Evolutionary conservation across 2,113 vertebrate species (phyloP).

Genomic region (Campylorhamphus procurvoides): DNA sequence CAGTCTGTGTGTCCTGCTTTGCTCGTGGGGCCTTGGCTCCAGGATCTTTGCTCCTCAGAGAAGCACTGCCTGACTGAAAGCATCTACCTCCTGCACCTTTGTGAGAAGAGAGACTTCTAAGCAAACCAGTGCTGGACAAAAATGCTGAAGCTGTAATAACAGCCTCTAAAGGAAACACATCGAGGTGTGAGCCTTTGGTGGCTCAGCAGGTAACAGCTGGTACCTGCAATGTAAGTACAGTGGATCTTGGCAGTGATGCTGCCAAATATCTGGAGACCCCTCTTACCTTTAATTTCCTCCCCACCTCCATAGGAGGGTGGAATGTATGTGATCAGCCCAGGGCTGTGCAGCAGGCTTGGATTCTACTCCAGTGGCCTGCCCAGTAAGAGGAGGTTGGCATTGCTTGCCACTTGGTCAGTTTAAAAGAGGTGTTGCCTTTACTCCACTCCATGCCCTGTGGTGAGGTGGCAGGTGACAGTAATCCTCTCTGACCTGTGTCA

Average conservation of each 20-base stretch:
- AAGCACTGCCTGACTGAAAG: neutral
- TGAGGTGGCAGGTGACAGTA: neutral
- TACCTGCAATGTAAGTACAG: fast-evolving
- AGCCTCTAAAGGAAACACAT: neutral
- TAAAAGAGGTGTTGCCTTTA: neutral
- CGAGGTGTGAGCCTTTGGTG: neutral
- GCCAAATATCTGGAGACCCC: fast-evolving
- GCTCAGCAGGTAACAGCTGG: neutral
- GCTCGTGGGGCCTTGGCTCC: fast-evolving
- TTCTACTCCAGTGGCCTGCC: fast-evolving
- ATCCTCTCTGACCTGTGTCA: neutral
- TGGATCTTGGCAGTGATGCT: neutral
- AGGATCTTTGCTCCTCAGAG: neutral
- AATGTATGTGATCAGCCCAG: neutral
- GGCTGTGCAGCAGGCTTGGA: neutral
- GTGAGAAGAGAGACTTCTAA: neutral
- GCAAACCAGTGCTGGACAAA: neutral
- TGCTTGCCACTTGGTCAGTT: neutral
- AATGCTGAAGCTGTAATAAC: fast-evolving
- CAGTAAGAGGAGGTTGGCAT: fast-evolving
- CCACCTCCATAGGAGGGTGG: fast-evolving
- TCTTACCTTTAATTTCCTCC: neutral
- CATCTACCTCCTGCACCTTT: neutral
- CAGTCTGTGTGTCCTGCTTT: neutral
- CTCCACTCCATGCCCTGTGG: fast-evolving